phyloP scores from a whole-genome alignment of 2,888 invertebrate species.

The Erpobdella octoculata region DNA sequence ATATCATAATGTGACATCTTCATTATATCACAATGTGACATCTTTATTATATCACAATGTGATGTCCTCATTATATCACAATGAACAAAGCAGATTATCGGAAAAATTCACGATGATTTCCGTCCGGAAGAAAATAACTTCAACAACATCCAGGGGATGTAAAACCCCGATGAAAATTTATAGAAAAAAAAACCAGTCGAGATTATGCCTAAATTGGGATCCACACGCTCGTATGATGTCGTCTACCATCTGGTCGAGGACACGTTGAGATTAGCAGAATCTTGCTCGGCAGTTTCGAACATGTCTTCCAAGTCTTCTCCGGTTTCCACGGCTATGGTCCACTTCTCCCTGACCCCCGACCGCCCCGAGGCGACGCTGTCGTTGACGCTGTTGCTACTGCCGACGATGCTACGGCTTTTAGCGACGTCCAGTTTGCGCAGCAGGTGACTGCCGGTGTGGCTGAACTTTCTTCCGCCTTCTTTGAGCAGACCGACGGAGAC shows the following conservation, averaged over 20 bases:
- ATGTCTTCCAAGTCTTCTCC: slow-evolving; percentile 26
- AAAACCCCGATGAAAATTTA: no score
- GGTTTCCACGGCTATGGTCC: slow-evolving; percentile 34
- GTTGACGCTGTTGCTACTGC: background rate
- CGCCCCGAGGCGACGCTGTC: background rate
- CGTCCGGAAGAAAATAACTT: no score
- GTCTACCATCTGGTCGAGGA: slow-evolving; percentile 14
- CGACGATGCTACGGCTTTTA: background rate
- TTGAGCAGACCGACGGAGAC: background rate
- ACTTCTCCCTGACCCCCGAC: slow-evolving; percentile 18
- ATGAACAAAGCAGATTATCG: no score
- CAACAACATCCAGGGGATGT: no score
- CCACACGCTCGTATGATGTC: background rate
- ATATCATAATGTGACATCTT: no score
- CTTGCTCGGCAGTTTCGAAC: slow-evolving; percentile 9
- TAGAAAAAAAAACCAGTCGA: no score
- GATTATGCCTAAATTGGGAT: no score
- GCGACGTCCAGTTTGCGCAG: slow-evolving; percentile 10
- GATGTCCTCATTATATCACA: no score
- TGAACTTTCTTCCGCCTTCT: slow-evolving; percentile 20
- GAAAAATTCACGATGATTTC: no score
- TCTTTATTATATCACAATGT: no score
- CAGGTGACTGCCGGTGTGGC: slow-evolving; percentile 24
- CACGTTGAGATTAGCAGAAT: background rate
- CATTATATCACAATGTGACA: no score